phyloP scores from a whole-genome alignment of 2,797 vertebrate genomes.

The Jordanella pulchra region DNA sequence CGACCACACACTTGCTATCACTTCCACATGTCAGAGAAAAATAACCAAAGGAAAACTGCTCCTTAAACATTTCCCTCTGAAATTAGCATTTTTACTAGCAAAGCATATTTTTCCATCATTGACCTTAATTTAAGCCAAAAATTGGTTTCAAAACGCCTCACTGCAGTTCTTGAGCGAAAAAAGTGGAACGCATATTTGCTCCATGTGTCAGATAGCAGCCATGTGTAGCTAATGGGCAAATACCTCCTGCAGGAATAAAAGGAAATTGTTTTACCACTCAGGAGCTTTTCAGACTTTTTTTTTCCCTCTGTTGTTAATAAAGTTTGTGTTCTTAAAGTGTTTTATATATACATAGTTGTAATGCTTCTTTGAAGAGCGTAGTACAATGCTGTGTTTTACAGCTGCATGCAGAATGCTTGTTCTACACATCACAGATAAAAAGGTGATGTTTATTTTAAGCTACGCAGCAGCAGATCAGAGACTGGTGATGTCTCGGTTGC shows the following conservation, averaged over 20 bases:
- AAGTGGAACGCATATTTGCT: not conserved
- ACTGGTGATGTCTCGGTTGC: constrained; percentile 24
- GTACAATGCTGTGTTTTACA: constrained; percentile 29
- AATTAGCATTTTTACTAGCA: constrained; percentile 4
- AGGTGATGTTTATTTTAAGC: constrained; percentile 26
- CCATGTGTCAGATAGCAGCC: not conserved
- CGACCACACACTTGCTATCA: not conserved
- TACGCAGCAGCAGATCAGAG: constrained; percentile 54
- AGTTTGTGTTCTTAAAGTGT: constrained; percentile 43
- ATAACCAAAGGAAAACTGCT: constrained; percentile 3
- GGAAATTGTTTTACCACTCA: constrained; percentile 4
- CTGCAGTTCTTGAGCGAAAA: constrained; percentile 6
- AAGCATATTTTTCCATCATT: constrained; percentile 23
- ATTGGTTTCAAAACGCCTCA: constrained; percentile 9
- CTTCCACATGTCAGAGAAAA: not conserved
- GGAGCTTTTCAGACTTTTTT: too few relatives aligned
- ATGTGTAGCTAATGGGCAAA: not conserved
- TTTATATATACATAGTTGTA: constrained; percentile 20
- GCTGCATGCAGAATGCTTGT: constrained; percentile 46
- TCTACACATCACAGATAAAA: constrained; percentile 22
- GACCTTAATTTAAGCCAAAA: constrained; percentile 15
- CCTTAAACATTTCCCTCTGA: not conserved
- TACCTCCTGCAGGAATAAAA: constrained; percentile 15
- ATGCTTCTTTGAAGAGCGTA: constrained; percentile 10
- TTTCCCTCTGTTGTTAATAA: too few relatives aligned